Evolutionary conservation across 2,797 vertebrate genomes (phyloP).

Genomic region (Toxotes lorentzi): DNA sequence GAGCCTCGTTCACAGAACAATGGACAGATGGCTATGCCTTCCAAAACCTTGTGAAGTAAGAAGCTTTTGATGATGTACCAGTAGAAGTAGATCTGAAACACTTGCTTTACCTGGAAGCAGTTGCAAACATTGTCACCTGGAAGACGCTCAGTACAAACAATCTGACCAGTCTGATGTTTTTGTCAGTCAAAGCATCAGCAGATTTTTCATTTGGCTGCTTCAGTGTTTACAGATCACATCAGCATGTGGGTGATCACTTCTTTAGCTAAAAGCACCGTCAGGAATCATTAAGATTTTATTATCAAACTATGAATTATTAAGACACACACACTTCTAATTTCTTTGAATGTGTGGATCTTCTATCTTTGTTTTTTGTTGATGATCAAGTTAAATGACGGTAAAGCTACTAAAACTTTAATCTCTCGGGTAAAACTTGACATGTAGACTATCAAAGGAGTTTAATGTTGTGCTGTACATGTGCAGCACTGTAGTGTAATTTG

Average conservation of each 20-base stretch:
- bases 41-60: slow-evolving; percentile 99
- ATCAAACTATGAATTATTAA: too few species aligned
- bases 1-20: slow-evolving; percentile 98
- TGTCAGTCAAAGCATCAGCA: not conserved
- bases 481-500: not conserved
- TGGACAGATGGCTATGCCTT: slow-evolving; percentile 99
- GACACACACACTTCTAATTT: not conserved
- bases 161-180: not conserved
- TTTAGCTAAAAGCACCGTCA: not conserved
- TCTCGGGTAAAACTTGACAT: not conserved
- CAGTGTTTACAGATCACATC: not conserved
- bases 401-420: not conserved
- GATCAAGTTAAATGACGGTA: not conserved
- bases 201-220: not conserved
- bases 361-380: not conserved
- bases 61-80: slow-evolving; percentile 19
- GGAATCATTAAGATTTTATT: too few species aligned
- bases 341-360: not conserved
- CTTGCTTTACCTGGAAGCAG: too few species aligned
- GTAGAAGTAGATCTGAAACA: too few species aligned
- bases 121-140: too few species aligned
- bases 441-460: not conserved
- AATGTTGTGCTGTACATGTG: not conserved
- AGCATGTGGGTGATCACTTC: not conserved
- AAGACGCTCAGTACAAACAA: not conserved